Evolutionary conservation across 2,113 vertebrate genomes (phyloP).

Genomic region (Phalacrocorax pelagicus): DNA sequence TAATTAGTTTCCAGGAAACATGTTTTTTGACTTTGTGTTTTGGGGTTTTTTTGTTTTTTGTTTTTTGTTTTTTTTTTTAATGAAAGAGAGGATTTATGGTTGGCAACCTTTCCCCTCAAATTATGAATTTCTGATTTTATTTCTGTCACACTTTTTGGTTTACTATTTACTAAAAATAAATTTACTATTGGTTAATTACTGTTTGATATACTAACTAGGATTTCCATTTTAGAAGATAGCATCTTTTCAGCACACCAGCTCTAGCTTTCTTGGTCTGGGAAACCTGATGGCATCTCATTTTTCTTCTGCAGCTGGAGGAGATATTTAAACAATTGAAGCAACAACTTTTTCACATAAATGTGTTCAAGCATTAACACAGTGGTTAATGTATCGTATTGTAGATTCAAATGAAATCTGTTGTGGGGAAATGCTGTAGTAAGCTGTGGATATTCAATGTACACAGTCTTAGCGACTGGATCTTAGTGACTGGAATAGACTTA

Average conservation of each 20-base stretch:
- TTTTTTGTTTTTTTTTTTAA: not conserved
- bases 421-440: not conserved
- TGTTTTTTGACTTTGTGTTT: no score
- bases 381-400: not conserved
- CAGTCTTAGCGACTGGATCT: not conserved
- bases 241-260: not conserved
- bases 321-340: not conserved
- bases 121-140: not conserved
- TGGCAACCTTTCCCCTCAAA: not conserved
- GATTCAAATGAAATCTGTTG: not conserved
- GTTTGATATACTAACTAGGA: not conserved
- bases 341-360: not conserved
- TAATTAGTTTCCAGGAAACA: not conserved
- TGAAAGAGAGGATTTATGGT: accelerated
- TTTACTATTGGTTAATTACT: not conserved
- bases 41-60: no score
- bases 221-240: not conserved
- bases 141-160: not conserved
- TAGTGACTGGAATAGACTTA: not conserved
- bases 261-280: not conserved
- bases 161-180: not conserved
- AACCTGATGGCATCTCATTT: not conserved
- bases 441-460: no score
- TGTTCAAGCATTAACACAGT: not conserved
- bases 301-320: not conserved